Evolutionary conservation across 1,140 invertebrate genomes (phyloP).

Genomic region (Tribolium madens): DNA sequence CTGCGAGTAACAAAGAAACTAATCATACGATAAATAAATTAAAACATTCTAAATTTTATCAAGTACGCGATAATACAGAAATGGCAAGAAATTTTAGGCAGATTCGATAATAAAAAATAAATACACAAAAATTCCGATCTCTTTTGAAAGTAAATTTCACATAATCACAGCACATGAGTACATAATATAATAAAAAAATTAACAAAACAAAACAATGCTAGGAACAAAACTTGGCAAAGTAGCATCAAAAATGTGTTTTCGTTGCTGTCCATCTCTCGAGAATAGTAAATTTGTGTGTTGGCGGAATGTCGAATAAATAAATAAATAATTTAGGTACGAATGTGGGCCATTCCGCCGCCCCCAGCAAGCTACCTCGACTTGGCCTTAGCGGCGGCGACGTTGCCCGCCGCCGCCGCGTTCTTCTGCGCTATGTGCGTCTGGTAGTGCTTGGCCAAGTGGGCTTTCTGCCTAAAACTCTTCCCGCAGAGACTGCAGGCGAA

Average conservation of each 20-base stretch:
- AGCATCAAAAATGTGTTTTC: constrained; percentile 21
- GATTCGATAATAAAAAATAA: constrained; percentile 52
- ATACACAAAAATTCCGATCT: constrained; percentile 47
- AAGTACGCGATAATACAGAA: constrained; percentile 63
- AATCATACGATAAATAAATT: constrained; percentile 53
- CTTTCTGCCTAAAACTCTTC: constrained; percentile 95
- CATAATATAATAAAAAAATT: constrained; percentile 52
- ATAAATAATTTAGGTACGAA: constrained; percentile 34
- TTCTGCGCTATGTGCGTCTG: constrained; percentile 92
- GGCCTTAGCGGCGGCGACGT: constrained; percentile 59
- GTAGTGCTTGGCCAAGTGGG: constrained; percentile 97
- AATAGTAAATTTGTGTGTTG: constrained; percentile 12
- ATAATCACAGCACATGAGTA: constrained; percentile 64
- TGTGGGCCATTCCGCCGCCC: constrained; percentile 4
- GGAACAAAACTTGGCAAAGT: constrained; percentile 58
- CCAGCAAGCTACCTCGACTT: constrained; percentile 62
- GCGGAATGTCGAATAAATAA: constrained; percentile 39
- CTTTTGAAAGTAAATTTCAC: constrained; percentile 54
- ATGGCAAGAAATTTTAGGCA: constrained; percentile 65
- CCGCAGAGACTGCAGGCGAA: constrained; percentile 90
- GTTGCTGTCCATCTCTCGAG: constrained; percentile 32
- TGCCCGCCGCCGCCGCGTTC: constrained; percentile 66
- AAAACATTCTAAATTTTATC: constrained; percentile 53
- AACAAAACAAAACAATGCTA: constrained; percentile 58
- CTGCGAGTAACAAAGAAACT: constrained; percentile 48